Evolutionary conservation across 1,140 invertebrate genomes (phyloP), one percentile per base, ranked within the genome.

Genomic region (Drosophila ohnishii): DNA sequence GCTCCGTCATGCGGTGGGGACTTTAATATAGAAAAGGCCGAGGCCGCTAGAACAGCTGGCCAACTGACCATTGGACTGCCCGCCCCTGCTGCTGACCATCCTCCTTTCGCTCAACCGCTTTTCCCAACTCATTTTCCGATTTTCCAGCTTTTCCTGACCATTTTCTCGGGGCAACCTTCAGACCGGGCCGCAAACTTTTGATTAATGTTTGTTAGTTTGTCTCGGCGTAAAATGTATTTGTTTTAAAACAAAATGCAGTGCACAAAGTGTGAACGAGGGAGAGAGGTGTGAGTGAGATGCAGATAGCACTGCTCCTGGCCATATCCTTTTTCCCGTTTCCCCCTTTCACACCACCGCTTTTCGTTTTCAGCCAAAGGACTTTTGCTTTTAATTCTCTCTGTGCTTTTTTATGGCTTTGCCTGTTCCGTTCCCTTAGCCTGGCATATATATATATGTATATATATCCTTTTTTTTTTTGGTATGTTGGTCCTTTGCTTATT

Each of bases 161-260:
- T 61, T 71, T 71, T 73, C 70, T 73, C 67, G 44, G 56, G 66
- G 62, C 76, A 86, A 66, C 67, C 78, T 78, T 74, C 70, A 69
- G 65, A 78, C 65, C 81, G 70, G 64, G 63, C 72, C 64, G 66
- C 84, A 87, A 75, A 77, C 71, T 87, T 86, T 87, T 86, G 83
- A 86, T 86, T 86, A 86, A 86, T 86, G 83, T 86, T 86, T 83
- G 79, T 82, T 82, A 83, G 83, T 86, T 87, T 67, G 75, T 75
- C 66, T 75, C 60, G 63, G 47, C 66, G 79, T 78, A 69, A 82
- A 87, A 86, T 86, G 80, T 86, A 83, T 86, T 86, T 86, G 79
- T 79, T 86, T 86, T 83, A 75, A 80, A 82, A 86, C 79, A 86
- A 87, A 86, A 77, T 76, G 83, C 78, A 71, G 59, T 77, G 51